A percentile compares a stretch with the other conserved stretches of the same genome.
These are phyloP conservation scores for Cydia splendana DNA, from an alignment of 1,140 invertebrate genomes.

Conservation along the genomic window DNA sequence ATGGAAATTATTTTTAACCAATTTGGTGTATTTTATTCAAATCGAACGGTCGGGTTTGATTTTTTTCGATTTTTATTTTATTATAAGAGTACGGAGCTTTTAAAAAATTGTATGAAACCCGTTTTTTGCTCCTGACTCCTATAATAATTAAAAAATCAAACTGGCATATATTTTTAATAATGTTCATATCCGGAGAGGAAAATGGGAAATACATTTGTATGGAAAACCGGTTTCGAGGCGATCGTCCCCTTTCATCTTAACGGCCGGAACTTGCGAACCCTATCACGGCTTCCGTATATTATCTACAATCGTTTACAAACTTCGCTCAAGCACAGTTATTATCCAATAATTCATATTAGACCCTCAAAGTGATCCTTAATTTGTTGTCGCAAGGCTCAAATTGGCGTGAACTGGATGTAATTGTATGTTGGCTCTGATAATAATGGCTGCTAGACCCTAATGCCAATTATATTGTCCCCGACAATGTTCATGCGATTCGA, in stretches of 20 bases:
- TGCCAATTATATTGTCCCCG: constrained; percentile 51
- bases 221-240: too few relatives aligned
- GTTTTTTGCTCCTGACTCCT: too few relatives aligned
- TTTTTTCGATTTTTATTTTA: too few relatives aligned
- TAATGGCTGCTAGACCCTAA: constrained; percentile 39
- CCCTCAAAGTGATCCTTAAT: constrained; percentile 39
- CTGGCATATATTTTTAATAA: too few relatives aligned
- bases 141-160: too few relatives aligned
- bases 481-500: constrained; percentile 39
- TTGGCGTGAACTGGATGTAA: constrained; percentile 36
- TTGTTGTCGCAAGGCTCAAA: constrained; percentile 36
- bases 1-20: too few relatives aligned
- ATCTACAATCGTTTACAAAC: constrained; percentile 44
- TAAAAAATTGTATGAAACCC: too few relatives aligned
- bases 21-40: too few relatives aligned
- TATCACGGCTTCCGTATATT: constrained; percentile 35
- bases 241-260: constrained; percentile 6
- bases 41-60: too few relatives aligned
- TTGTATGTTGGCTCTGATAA: constrained; percentile 29
- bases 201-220: too few relatives aligned
- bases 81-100: too few relatives aligned
- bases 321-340: constrained; percentile 40
- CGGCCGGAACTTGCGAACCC: constrained; percentile 44
- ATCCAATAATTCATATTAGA: constrained; percentile 32
- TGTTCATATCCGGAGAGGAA: too few relatives aligned